Evolutionary conservation across 1,140 invertebrate genomes (phyloP), one percentile per base, ranked within the genome.

Genomic region (Littorina saxatilis): DNA sequence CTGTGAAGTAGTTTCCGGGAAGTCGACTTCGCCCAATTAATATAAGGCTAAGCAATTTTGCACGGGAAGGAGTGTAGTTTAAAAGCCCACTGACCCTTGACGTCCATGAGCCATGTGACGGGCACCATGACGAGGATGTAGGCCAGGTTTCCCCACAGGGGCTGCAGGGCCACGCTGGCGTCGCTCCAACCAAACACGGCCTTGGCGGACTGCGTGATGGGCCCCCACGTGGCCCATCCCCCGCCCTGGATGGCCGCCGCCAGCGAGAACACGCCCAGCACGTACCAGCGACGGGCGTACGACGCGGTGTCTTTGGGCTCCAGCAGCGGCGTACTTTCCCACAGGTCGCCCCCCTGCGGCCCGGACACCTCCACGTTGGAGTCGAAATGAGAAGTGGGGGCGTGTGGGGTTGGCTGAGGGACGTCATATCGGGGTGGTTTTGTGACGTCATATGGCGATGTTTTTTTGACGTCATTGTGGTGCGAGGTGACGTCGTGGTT

Each of bases 221-320:
- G 93, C n/a, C 92, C 93, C 92, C 92, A 94, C 23, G 93, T 94
- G 86, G 94, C 94, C 93, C 93, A 94, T 5, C 94, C 84, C 0
- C 81, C 79, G 0, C 75, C 83, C 77, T 87, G 84, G 1, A 87
- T 35, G 32, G 87, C 61, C 29, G 82, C 83, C 13, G 72, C 40
- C 15, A 83, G 37, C 4, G 83, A 85, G 66, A 88, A 89, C 29
- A 86, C 39, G 15, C 63, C 47, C 50, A 89, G 77, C 9, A 89
- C 79, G 61, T 84, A 87, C 88, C 88, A 89, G 20, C 88, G 63
- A 27, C 85, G 23, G 5, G 2, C n/a, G 70, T 73, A 73, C 70
- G 50, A 39, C n/a, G 27, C 9, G 2, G 40, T 73, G 0, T 50
- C 40, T 39, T 72, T n/a, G 37, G 1, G 2, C 2, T n/a, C 70